Evolutionary conservation across 2,888 invertebrate genomes (phyloP).

Genomic region (Lasioglossum malachurum): DNA sequence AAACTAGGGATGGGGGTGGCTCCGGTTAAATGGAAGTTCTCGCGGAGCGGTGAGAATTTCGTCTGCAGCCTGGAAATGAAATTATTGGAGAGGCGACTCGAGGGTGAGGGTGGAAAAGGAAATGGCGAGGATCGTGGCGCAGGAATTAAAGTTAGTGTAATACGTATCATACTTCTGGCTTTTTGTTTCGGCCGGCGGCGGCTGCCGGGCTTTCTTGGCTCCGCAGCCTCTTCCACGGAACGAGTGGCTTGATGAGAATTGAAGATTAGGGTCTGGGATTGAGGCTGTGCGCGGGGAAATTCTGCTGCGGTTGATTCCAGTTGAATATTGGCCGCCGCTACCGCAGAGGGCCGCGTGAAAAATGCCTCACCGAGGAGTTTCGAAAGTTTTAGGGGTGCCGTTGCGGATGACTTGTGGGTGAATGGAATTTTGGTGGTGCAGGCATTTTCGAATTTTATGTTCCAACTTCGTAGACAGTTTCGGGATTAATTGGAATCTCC

Average conservation of each 20-base stretch:
- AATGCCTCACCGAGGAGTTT: background rate
- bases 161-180: slow-evolving; percentile 6
- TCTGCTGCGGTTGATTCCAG: slow-evolving; percentile 3
- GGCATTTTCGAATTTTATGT: background rate
- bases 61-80: slow-evolving; percentile 15
- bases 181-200: background rate
- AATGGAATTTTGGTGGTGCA: background rate
- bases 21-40: slow-evolving; percentile 29
- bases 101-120: background rate
- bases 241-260: slow-evolving; percentile 7
- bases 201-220: slow-evolving; percentile 1
- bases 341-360: background rate
- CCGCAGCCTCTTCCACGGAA: background rate
- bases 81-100: slow-evolving; percentile 17
- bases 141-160: slow-evolving; percentile 22
- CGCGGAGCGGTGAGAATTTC: slow-evolving; percentile 18
- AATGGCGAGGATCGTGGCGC: background rate
- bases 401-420: background rate
- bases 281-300: background rate
- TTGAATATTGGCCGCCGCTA: background rate
- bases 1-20: background rate
- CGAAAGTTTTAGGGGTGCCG: background rate
- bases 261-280: background rate
- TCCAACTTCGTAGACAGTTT: background rate
- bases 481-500: background rate